A percentile compares a stretch with the other conserved stretches of the same genome.
phyloP scores from a whole-genome alignment of 2,888 invertebrate species.

The Escarpia spicata region DNA sequence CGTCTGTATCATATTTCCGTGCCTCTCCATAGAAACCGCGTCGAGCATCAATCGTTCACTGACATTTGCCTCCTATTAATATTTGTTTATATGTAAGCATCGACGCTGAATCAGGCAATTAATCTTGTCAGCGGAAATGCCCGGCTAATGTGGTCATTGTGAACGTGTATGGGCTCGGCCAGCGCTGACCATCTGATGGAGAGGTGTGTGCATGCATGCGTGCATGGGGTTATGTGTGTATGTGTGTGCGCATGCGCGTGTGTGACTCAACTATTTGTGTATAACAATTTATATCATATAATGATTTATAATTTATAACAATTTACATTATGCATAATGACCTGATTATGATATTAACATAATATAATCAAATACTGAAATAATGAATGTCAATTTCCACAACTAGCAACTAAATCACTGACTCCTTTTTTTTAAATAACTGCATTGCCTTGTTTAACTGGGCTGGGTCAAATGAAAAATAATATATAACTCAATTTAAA shows the following conservation, averaged over 20 bases:
- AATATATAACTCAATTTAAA: too few relatives aligned
- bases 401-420: too few relatives aligned
- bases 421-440: too few relatives aligned
- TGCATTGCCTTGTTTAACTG: too few relatives aligned
- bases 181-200: background rate
- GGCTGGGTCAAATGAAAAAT: too few relatives aligned
- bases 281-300: background rate
- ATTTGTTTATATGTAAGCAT: constrained; percentile 2
- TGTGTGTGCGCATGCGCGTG: background rate
- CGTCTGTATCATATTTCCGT: background rate
- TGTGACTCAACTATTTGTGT: background rate
- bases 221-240: background rate
- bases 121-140: background rate
- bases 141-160: constrained; percentile 9
- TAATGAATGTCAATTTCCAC: too few relatives aligned
- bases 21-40: background rate
- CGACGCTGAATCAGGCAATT: background rate
- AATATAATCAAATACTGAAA: too few relatives aligned
- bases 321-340: background rate
- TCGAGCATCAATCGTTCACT: background rate
- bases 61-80: background rate
- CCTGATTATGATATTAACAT: background rate
- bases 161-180: background rate
- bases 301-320: background rate
- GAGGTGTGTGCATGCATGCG: background rate